Evolutionary conservation across 2,888 invertebrate species (phyloP), one percentile per base, ranked within the genome.

Genomic region (Epinotia brunnichana): DNA sequence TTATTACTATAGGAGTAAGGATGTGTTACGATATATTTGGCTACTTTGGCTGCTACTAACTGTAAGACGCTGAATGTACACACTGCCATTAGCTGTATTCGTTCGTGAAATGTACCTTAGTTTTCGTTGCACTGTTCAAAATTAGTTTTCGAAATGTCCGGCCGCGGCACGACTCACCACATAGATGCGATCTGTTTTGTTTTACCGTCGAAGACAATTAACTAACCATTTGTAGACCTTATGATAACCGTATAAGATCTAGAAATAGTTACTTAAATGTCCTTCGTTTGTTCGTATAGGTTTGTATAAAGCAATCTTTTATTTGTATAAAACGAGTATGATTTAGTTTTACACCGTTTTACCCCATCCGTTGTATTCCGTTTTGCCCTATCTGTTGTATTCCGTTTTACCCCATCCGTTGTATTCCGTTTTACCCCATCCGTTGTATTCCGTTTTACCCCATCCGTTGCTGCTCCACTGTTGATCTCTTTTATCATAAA

Each of bases 291-390:
- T 48, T 71, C 61, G 3, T 79, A 80, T 84, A 85, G 83, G 82
- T 86, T 84, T 87, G 87, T 88, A 88, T 85, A 88, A 80, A 87
- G 79, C 79, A 78, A 79, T 77, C 78, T 69, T 79, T 89, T 86
- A 87, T 87, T 87, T 90, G 88, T 90, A 87, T 87, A 84, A 84
- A 84, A 79, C 72, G 72, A 70, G 69, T 39, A 69, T 74, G 54
- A 80, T 77, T 81, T 84, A 85, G 82, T 83, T 80, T 82, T 80
- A 79, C 80, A 83, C 75, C n/a, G 24, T 66, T 69, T 61, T 44
- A 44, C 39, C 24, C 59, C 60, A 4, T 19, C 11, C 19, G 66
- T 74, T 77, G 70, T n/a, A n/a, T n/a, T n/a, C n/a, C n/a, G n/a
- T n/a, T n/a, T n/a, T n/a, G n/a, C n/a, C n/a, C n/a, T n/a, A n/a